phyloP scores from a whole-genome alignment of 1,140 invertebrate genomes.

The Batillaria attramentaria region DNA sequence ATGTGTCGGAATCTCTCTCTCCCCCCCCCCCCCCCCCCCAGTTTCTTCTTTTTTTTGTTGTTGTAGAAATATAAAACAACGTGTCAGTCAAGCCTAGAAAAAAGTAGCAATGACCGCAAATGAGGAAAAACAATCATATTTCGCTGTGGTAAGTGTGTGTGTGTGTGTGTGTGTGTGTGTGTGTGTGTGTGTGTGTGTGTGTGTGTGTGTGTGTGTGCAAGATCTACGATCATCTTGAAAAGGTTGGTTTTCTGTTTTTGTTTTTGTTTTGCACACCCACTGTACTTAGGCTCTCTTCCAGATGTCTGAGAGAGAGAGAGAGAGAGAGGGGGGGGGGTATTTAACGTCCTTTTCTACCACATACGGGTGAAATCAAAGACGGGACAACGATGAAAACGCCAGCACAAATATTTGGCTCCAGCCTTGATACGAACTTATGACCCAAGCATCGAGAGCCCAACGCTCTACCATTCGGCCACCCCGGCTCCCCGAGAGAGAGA shows the following conservation, averaged over 20 bases:
- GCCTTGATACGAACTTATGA: no score
- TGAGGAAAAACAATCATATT: not conserved
- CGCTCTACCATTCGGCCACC: no score
- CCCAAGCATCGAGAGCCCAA: no score
- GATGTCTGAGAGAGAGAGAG: not conserved
- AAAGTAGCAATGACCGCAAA: not conserved
- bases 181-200: conserved; percentile 1
- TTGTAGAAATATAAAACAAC: not conserved
- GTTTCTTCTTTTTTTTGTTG: not conserved
- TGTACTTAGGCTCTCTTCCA: not conserved
- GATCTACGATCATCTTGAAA: not conserved
- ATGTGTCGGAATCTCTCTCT: no score
- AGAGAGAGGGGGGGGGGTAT: no score
- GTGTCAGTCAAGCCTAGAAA: not conserved
- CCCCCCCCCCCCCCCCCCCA: no score
- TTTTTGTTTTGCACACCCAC: not conserved
- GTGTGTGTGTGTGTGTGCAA: not conserved
- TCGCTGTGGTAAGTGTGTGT: not conserved
- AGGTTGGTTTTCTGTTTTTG: not conserved
- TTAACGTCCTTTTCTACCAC: not conserved
- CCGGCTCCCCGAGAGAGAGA: no score
- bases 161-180: conserved; percentile 6
- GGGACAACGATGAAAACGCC: not conserved
- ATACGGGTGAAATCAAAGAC: not conserved
- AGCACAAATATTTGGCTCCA: no score